A percentile compares a stretch with the other conserved stretches of the same genome.
Evolutionary conservation across 2,888 invertebrate genomes (phyloP).

Genomic region (Acanthopleura granulata): DNA sequence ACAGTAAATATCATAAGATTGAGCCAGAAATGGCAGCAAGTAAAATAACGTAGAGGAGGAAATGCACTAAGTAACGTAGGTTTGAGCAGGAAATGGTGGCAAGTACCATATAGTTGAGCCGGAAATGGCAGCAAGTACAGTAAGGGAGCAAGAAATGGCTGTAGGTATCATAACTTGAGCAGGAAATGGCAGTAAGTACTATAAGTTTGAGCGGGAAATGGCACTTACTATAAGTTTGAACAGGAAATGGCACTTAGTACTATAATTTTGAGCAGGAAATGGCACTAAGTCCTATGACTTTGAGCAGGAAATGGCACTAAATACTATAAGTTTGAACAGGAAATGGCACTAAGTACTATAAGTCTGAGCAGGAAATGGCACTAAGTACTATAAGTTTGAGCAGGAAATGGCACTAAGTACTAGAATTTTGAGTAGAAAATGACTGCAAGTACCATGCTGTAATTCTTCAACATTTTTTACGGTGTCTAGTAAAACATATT

Average conservation of each 20-base stretch:
- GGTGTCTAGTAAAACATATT: too few relatives aligned
- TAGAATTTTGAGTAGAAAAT: background rate
- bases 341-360: constrained; percentile 76
- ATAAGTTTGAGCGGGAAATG: constrained; percentile 89
- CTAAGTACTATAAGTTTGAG: constrained; percentile 40
- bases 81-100: constrained; percentile 87
- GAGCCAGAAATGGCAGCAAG: constrained; percentile 82
- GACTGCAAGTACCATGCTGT: background rate
- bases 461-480: background rate
- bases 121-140: constrained; percentile 64
- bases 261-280: constrained; percentile 89
- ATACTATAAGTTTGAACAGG: constrained; percentile 86
- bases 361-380: constrained; percentile 89
- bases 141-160: constrained; percentile 86
- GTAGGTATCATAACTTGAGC: constrained; percentile 80
- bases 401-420: constrained; percentile 76
- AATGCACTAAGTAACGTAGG: constrained; percentile 74
- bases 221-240: too few relatives aligned
- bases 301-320: background rate
- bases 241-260: constrained; percentile 15
- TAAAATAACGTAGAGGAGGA: constrained; percentile 87
- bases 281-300: constrained; percentile 65
- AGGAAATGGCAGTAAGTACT: constrained; percentile 77
- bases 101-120: background rate
- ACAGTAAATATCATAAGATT: constrained; percentile 77